These are phyloP conservation scores for Dioctria linearis DNA, from an alignment of 2,888 invertebrate genomes.

Conservation along the genomic window DNA sequence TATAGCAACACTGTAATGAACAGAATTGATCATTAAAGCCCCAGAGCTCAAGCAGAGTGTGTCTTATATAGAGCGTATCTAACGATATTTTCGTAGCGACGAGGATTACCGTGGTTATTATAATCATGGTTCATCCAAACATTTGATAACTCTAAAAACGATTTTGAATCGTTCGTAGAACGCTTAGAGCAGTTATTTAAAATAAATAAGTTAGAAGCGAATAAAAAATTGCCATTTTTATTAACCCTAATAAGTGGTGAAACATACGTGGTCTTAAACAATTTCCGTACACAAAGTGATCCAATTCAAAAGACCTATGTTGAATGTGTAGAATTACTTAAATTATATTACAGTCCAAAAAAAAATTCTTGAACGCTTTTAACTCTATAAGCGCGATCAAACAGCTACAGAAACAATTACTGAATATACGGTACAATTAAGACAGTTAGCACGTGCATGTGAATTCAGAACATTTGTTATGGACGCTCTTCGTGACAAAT, in stretches of 20 bases:
- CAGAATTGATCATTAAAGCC: too few relatives aligned
- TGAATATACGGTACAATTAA: constrained; percentile 45
- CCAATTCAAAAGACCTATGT: constrained; percentile 9
- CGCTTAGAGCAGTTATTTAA: not conserved
- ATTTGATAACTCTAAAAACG: not conserved
- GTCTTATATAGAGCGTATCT: too few relatives aligned
- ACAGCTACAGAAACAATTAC: constrained; percentile 39
- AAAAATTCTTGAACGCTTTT: not conserved
- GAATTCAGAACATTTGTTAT: not conserved
- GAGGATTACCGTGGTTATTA: too few relatives aligned
- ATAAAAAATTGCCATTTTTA: not conserved
- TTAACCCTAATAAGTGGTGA: not conserved
- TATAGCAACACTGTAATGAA: too few relatives aligned
- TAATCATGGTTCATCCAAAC: too few relatives aligned
- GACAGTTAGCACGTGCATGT: constrained; percentile 52
- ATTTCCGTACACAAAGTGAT: too few relatives aligned
- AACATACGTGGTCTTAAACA: too few relatives aligned
- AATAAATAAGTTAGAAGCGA: not conserved
- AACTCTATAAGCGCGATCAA: constrained; percentile 48
- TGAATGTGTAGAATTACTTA: constrained; percentile 14
- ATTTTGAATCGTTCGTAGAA: not conserved
- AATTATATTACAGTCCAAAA: not conserved
- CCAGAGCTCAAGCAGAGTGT: too few relatives aligned
- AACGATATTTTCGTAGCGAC: too few relatives aligned
- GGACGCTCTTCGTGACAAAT: constrained; percentile 34